Evolutionary conservation across 2,797 vertebrate genomes (phyloP).

Genomic region (Bovichtus diacanthus): DNA sequence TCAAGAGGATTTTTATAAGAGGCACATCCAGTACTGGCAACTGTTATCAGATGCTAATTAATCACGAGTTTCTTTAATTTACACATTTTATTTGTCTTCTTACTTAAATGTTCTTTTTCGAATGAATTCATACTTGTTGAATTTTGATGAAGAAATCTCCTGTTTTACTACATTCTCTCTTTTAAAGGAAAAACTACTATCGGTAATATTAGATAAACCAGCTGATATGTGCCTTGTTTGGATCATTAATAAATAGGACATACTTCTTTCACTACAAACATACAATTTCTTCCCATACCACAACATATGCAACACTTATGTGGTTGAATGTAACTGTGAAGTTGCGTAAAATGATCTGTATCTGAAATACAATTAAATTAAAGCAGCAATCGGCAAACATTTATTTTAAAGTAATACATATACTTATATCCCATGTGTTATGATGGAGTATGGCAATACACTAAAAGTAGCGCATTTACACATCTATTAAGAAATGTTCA

Average conservation of each 20-base stretch:
- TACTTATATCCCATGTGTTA: not conserved
- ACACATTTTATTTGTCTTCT: slow-evolving; percentile 1
- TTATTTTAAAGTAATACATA: not conserved
- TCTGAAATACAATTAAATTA: slow-evolving; percentile 5
- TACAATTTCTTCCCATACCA: not conserved
- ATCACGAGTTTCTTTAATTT: slow-evolving; percentile 13
- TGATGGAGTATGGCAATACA: not conserved
- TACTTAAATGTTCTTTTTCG: too few relatives aligned
- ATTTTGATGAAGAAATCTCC: slow-evolving; percentile 19
- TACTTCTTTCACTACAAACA: not conserved
- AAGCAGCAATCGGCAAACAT: not conserved
- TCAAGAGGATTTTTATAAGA: slow-evolving; percentile 53
- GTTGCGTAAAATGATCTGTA: not conserved
- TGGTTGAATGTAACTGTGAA: not conserved
- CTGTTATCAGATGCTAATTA: slow-evolving; percentile 46
- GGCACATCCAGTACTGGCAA: slow-evolving; percentile 18
- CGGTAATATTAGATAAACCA: not conserved
- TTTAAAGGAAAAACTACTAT: not conserved
- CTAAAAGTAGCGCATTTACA: not conserved
- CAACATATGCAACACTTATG: not conserved
- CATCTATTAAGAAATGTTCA: not conserved
- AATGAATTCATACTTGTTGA: slow-evolving; percentile 29
- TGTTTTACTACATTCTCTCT: not conserved
- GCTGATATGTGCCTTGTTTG: not conserved
- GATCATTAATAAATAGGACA: slow-evolving; percentile 4